Evolutionary conservation across 2,113 vertebrate genomes (phyloP), one percentile per base, ranked within the genome.

Genomic region (Ophthalmolycus amberensis): DNA sequence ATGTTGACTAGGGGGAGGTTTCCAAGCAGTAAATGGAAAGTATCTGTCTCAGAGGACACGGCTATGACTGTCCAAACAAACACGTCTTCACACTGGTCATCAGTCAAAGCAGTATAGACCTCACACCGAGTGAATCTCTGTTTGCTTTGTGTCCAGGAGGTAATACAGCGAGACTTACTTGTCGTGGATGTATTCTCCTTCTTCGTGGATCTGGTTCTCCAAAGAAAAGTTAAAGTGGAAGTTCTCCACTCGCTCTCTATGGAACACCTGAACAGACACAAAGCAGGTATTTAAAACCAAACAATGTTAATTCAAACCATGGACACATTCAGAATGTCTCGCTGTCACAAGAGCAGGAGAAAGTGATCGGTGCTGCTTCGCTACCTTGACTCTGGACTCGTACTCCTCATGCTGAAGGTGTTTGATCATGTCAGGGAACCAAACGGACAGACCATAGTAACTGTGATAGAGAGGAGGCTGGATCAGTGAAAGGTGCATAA

Each of bases 401-500:
- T 99, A 99, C 0, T 96, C 97, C 79, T 97, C 95, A 0, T 97
- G 93, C 93, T 99, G 98, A 77, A 97, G 94, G 81, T 99, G 96
- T 1, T 97, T 98, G 82, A 99, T 99, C 97, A 99, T 99, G 86
- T 99, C 98, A 1, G 98, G 98, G 89, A 99, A 99, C 98, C 98
- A 99, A 65, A 99, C 98, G 0, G 95, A 97, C 85, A 99, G 95
- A 46, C 98, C 98, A 14, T 99, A 99, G 90, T 97, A 99, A 91
- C 98, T 99, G 90, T 14, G 25, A 68, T 11, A 0, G 67, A 83
- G 91, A 75, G 27, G n/a, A 50, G 12, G 32, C 4, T 11, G 27
- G 38, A 12, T 80, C 15, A 67, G n/a, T 50, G 20, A 6, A 27
- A 44, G 7, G 14, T 37, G 15, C 27, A 54, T 34, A 37, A 44